Conservation (phyloP, 2,888 invertebrate genomes). For the Drosophila macrospina region DNA sequence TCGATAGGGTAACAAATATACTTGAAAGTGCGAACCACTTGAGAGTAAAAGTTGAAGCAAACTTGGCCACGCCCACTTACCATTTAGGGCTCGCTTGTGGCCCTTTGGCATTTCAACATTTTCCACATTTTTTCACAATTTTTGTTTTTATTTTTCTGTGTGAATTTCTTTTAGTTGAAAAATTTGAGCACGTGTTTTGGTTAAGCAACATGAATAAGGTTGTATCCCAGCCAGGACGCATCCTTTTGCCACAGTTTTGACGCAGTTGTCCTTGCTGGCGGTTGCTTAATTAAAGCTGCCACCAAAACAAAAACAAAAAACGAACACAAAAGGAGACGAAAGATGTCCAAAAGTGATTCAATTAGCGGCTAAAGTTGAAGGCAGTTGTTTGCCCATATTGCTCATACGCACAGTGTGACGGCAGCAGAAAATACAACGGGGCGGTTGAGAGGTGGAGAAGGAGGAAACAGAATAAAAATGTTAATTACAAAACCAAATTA, state of each 20-base stretch:
- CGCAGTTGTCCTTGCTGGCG: background rate
- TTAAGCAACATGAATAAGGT: slow-evolving; percentile 26
- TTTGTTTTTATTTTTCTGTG: slow-evolving; percentile 3
- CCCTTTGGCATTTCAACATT: slow-evolving; percentile 22
- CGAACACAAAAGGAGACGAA: slow-evolving; percentile 21
- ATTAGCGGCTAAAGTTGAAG: slow-evolving; percentile 37
- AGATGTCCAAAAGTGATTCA: slow-evolving; percentile 47
- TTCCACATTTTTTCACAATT: slow-evolving; percentile 7
- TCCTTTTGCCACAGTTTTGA: slow-evolving; percentile 3
- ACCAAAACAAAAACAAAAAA: background rate
- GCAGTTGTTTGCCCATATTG: slow-evolving; percentile 17
- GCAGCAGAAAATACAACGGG: too few species aligned
- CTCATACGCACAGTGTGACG: slow-evolving; percentile 34
- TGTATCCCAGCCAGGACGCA: slow-evolving; percentile 1
- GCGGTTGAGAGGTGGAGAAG: background rate
- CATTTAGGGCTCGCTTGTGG: slow-evolving; percentile 3
- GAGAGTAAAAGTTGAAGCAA: slow-evolving; percentile 24
- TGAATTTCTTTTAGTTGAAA: slow-evolving; percentile 14
- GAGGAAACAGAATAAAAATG: slow-evolving; percentile 17
- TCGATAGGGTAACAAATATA: background rate
- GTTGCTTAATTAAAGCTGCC: slow-evolving; percentile 41
- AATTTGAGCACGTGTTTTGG: slow-evolving; percentile 34
- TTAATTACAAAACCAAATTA: slow-evolving; percentile 58
- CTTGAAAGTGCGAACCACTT: background rate
- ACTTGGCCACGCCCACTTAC: slow-evolving; percentile 16